Conservation (phyloP, 2,113 vertebrate genomes). For the Sisor rabdophorus region DNA sequence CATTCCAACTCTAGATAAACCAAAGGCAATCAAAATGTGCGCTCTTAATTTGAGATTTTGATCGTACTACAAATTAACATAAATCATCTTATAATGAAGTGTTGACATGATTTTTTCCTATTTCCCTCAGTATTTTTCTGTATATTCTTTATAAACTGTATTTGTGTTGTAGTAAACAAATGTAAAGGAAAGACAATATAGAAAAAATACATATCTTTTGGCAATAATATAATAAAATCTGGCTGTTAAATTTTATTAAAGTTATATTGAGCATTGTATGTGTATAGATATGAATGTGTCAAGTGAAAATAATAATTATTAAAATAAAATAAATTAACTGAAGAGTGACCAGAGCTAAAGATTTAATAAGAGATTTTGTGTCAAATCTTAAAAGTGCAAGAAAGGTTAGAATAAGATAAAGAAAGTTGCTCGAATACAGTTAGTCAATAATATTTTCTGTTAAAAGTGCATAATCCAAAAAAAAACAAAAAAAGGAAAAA, state of each 20-base stretch:
- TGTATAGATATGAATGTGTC: background rate
- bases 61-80: background rate
- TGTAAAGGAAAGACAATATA: background rate
- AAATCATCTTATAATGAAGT: background rate
- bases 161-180: background rate
- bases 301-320: too few species aligned
- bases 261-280: background rate
- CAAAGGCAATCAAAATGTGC: background rate
- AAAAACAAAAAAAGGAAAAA: too few species aligned
- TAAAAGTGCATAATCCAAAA: too few species aligned
- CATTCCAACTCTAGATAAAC: background rate
- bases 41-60: background rate
- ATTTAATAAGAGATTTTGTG: too few species aligned
- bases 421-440: background rate
- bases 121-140: constrained; percentile 27
- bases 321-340: background rate
- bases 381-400: background rate
- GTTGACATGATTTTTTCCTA: background rate
- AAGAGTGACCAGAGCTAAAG: background rate
- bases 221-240: background rate
- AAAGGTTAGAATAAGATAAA: background rate
- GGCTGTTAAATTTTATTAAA: background rate
- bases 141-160: background rate
- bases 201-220: background rate
- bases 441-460: background rate